Base-by-base conservation (phyloP, 1,140 invertebrate genomes). In the Drosophila prosaltans region DNA sequence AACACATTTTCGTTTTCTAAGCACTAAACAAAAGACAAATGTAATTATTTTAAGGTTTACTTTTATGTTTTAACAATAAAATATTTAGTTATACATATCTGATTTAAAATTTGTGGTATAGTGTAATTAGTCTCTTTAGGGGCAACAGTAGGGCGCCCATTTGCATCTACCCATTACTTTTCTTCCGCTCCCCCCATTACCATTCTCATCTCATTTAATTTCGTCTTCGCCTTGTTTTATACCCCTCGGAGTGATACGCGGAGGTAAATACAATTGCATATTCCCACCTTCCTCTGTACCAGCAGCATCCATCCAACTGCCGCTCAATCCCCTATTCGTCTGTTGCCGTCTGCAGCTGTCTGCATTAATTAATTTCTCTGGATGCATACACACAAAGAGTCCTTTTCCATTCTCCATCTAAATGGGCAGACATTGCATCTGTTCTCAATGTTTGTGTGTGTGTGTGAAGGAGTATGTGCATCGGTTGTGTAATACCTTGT, bases 341-440 rank as follows among this genome's bases (percentile, higher is more conserved):
- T 69, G 65, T 40, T 74, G 66, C 64, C 58, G 69, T 64, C 70
- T 67, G 80, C 79, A 86, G 75, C 72, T 82, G 73, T 71, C 71
- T 69, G 62, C 80, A 89, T 89, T 88, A 88, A 88, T 88, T 88
- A 89, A 88, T 77, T 78, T 68, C 70, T 61, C 83, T 78, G 65
- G 70, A 59, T 67, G 72, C 65, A 70, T 65, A 70, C 55, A 72
- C 60, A 72, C 64, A 65, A 71, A 11, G 28, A 43, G 57, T 40
- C 36, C 57, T 40, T 24, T n/a, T 54, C 65, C 73, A 74, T 72
- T 68, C 74, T 60, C n/a, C 41, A 41, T 45, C 60, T 62, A 62
- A 62, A 62, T 62, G 60, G 60, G 36, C 40, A 62, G 60, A 62
- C 60, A 28, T 40, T 28, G 24, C 11, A 40, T 62, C 40, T 62